A percentile compares a stretch with the other conserved stretches of the same genome.
phyloP scores from a whole-genome alignment of 1,140 invertebrate species.

The Drosophila sproati region DNA sequence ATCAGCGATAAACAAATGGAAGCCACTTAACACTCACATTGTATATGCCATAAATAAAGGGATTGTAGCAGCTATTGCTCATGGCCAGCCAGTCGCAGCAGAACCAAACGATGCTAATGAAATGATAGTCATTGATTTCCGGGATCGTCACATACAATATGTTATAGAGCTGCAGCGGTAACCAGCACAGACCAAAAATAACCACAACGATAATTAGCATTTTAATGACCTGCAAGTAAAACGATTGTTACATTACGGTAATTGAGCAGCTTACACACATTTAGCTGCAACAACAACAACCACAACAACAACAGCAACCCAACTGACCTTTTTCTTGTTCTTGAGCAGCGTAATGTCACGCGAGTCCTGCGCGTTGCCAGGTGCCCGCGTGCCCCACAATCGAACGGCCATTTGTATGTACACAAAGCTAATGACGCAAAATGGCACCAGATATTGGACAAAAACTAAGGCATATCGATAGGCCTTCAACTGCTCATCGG shows the following conservation, averaged over 20 bases:
- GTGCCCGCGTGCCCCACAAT: conserved; percentile 90
- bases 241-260: not conserved
- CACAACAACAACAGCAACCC: too few species aligned
- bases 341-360: conserved; percentile 90
- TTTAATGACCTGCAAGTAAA: conserved; percentile 90
- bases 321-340: conserved; percentile 92
- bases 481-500: conserved; percentile 85
- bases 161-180: conserved; percentile 92
- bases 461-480: conserved; percentile 87
- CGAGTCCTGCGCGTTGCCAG: conserved; percentile 90
- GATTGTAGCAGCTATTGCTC: conserved; percentile 94
- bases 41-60: conserved; percentile 94
- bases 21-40: conserved; percentile 88
- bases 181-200: conserved; percentile 92
- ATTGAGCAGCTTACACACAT: not conserved
- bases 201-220: conserved; percentile 93
- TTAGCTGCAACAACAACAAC: too few species aligned
- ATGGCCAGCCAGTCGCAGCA: conserved; percentile 94
- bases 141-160: conserved; percentile 89
- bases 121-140: conserved; percentile 90
- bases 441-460: conserved; percentile 90
- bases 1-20: conserved; percentile 23
- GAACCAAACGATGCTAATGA: conserved; percentile 92
- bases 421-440: conserved; percentile 91
- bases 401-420: conserved; percentile 91